A percentile compares a stretch with the other conserved stretches of the same genome.
These are phyloP conservation scores for Picathartes gymnocephalus DNA, from an alignment of 2,113 vertebrate genomes.

Conservation along the genomic window DNA sequence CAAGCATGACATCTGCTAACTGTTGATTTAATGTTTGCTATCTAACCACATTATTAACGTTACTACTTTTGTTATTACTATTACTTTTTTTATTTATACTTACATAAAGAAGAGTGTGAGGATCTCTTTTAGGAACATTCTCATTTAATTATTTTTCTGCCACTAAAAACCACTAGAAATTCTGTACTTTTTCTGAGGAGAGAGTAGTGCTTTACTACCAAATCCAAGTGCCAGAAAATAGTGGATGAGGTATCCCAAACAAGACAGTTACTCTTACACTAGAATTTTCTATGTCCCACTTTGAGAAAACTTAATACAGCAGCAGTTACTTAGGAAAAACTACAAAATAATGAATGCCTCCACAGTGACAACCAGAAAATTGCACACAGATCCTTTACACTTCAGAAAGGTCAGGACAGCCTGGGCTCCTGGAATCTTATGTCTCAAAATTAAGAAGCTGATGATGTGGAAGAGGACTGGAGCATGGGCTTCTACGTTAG, in stretches of 20 bases:
- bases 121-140: neutral
- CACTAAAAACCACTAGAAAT: neutral
- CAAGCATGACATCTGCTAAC: neutral
- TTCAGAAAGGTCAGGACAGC: neutral
- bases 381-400: neutral
- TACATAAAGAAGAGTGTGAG: neutral
- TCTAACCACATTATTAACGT: neutral
- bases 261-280: neutral
- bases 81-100: neutral
- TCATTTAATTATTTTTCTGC: neutral
- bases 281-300: neutral
- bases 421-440: neutral
- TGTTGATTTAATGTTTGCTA: neutral
- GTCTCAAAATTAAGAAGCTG: neutral
- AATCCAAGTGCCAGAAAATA: neutral
- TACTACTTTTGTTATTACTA: neutral
- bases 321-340: neutral
- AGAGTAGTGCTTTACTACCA: neutral
- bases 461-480: neutral
- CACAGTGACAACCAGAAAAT: neutral
- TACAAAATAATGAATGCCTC: neutral
- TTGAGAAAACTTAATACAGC: neutral
- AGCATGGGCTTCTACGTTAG: neutral
- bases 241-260: neutral
- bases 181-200: neutral